Base-by-base conservation (phyloP, 2,888 invertebrate genomes). In the Tinea pellionella region DNA sequence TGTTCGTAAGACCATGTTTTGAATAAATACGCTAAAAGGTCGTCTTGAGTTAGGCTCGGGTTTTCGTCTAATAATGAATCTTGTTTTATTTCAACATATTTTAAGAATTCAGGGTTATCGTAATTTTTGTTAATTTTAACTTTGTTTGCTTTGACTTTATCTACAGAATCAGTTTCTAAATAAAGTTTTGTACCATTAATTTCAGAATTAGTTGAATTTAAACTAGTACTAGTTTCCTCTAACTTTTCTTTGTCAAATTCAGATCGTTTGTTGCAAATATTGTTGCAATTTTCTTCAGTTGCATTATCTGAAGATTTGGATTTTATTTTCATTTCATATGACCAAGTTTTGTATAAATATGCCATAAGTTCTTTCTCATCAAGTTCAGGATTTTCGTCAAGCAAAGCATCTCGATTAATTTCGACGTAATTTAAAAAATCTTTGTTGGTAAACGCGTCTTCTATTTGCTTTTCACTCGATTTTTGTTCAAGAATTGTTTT, bases 321-420 rank as follows among this genome's bases (percentile, higher is more conserved):
- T 63, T 78, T 85, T 60, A 72, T 70, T 60, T 69, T 77, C 57
- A 83, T 77, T 64, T 80, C 76, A 30, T 83, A 84, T 19, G 77
- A 64, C 89, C 89, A 89, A 7, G 81, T 81, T 66, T 89, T 86
- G 47, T 79, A 77, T 51, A 89, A 72, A 69, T 89, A 89, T 7
- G 68, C 69, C 37, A 76, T 72, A 11, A 89, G 75, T 65, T 88
- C 87, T 0, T 77, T 72, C 47, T 78, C 74, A 0, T 76, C 73
- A 8, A 89, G 70, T 43, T 88, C 77, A 0, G 89, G 88, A 68
- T 89, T 78, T 63, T 88, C 80, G 57, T 88, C 86, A 59, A 84
- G 77, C 12, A 89, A 67, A 18, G 73, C 68, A 64, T 89, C 88
- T 66, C 81, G 83, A 64, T 77, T 80, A 19, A 84, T 64, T 63